Conservation (phyloP, 2,888 invertebrate species). For the Toxonevra muliebris region DNA sequence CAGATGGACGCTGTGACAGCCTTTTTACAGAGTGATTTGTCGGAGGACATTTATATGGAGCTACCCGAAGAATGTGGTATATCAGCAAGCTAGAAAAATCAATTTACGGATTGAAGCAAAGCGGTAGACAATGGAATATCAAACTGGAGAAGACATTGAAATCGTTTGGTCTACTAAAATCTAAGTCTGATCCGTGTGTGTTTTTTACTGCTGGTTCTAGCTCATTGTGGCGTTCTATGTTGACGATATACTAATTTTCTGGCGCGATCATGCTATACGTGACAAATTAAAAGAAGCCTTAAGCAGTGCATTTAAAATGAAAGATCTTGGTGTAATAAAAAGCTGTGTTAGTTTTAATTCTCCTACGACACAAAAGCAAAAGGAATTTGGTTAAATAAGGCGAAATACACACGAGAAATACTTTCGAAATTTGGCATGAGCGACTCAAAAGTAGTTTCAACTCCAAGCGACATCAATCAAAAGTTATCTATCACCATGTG, state of each 20-base stretch:
- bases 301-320: slow-evolving; percentile 27
- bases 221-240: slow-evolving; percentile 26
- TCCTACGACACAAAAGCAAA: slow-evolving; percentile 5
- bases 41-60: slow-evolving; percentile 36
- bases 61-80: slow-evolving; percentile 27
- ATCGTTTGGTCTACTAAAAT: slow-evolving; percentile 13
- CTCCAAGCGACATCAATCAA: slow-evolving; percentile 24
- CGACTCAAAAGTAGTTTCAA: slow-evolving; percentile 23
- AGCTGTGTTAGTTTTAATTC: slow-evolving; percentile 10
- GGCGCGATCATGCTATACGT: background rate
- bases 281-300: slow-evolving; percentile 4
- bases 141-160: slow-evolving; percentile 25
- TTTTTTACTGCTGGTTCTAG: slow-evolving; percentile 8
- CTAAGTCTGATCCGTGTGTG: slow-evolving; percentile 23
- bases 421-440: slow-evolving; percentile 16
- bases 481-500: slow-evolving; percentile 33
- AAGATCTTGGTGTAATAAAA: slow-evolving; percentile 29
- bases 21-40: slow-evolving; percentile 33
- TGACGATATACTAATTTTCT: slow-evolving; percentile 25
- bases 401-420: no score
- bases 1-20: background rate
- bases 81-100: slow-evolving; percentile 31
- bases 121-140: slow-evolving; percentile 22
- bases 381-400: slow-evolving; percentile 25
- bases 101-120: slow-evolving; percentile 39